These are phyloP conservation scores for Serilophus lunatus DNA, from an alignment of 2,113 vertebrate species.

Conservation along the genomic window DNA sequence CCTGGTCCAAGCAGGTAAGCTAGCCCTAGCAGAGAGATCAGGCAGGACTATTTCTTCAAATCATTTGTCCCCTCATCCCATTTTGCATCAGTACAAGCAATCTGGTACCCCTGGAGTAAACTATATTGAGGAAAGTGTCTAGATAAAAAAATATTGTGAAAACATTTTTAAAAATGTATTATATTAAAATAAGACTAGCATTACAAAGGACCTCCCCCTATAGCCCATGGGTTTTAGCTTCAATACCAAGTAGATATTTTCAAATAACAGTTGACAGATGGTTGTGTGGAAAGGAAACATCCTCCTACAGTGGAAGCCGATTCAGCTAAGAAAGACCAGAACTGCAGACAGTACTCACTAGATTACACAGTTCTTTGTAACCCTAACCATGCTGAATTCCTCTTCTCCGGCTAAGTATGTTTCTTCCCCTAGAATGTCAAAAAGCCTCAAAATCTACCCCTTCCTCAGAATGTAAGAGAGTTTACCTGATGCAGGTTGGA, in stretches of 20 bases:
- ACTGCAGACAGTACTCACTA: background rate
- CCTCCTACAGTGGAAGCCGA: background rate
- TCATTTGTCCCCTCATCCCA: background rate
- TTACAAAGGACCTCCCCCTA: background rate
- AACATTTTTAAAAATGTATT: accelerated
- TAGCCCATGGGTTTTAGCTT: background rate
- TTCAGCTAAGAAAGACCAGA: background rate
- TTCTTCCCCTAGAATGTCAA: background rate
- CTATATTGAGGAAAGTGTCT: background rate
- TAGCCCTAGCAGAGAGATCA: background rate
- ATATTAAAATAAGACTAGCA: background rate
- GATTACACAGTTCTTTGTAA: background rate
- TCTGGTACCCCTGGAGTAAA: background rate
- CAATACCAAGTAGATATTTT: background rate
- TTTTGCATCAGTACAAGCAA: background rate
- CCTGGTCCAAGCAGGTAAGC: background rate
- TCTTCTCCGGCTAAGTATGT: background rate
- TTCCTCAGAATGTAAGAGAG: background rate
- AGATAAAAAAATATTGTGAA: background rate
- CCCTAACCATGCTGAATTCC: background rate
- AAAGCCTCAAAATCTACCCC: background rate
- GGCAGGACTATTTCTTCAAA: background rate
- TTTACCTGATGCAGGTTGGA: conserved; percentile 78
- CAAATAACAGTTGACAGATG: background rate
- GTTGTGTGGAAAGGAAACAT: background rate